Base-by-base conservation (phyloP, 2,888 invertebrate species). In the Cylloceria caligata region DNA sequence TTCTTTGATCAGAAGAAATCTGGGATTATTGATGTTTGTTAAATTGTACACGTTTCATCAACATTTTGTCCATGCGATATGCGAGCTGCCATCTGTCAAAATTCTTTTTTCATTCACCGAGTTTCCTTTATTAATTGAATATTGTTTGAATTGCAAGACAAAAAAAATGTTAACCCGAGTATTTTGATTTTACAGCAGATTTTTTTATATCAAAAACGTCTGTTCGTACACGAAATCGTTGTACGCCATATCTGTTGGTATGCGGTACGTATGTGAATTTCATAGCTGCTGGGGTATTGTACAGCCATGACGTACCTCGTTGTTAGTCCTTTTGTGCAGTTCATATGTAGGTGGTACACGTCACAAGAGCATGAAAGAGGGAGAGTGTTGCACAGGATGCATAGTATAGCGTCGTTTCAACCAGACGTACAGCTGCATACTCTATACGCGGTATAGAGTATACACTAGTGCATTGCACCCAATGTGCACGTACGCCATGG, bases 381-480 rank as follows among this genome's bases (percentile, higher is more conserved):
- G 75, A 75, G 75, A 67, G 67, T 68, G 68, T 69, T 62, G 47
- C 76, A 75, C 72, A 42, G 67, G 80, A 80, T 79, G 83, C 71
- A 77, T 69, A 45, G 30, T 45, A 39, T 36, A 67, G 77, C 39
- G 62, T 77, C 69, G 52, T 71, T 71, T 45, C 52, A 52, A 77
- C 71, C 64, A 64, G 64, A 71, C 71, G 52, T 64, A 55, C 62
- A 55, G 62, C 64, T 69, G 71, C 49, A 34, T 62, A 81, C 47
- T 77, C 67, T 72, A 73, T 79, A 75, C 76, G 76, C 42, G 34
- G 62, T 72, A 77, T 81, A n/a, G n/a, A n/a, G 83, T 83, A 73
- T 74, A 81, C 74, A 81, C 45, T 76, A 83, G 83, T 79, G 83
- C 73, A 83, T 84, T 80, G 85, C 78, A 81, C 71, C 78, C 67